Evolutionary conservation across 2,888 invertebrate genomes (phyloP).

Genomic region (Meganola albula): DNA sequence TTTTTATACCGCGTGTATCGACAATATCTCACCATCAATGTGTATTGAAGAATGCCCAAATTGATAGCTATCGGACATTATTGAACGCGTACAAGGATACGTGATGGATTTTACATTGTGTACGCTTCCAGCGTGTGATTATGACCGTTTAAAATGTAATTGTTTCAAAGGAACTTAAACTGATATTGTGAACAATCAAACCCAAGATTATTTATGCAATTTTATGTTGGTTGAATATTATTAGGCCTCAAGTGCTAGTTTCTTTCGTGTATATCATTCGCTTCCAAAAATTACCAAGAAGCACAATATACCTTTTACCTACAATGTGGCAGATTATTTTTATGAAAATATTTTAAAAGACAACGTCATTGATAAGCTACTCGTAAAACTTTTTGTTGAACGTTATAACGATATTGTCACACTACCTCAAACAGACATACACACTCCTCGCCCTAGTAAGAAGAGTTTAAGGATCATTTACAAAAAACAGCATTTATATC

Average conservation of each 20-base stretch:
- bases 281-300: no score
- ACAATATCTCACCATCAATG: slow-evolving; percentile 52
- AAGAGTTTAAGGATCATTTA: slow-evolving; percentile 35
- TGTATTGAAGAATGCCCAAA: slow-evolving; percentile 36
- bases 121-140: slow-evolving; percentile 24
- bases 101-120: slow-evolving; percentile 32
- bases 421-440: no score
- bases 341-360: no score
- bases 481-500: slow-evolving; percentile 62
- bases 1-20: slow-evolving; percentile 36
- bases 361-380: no score
- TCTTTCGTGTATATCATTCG: no score
- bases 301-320: no score
- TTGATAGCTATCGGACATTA: slow-evolving; percentile 36
- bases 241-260: no score
- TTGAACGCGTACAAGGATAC: slow-evolving; percentile 33
- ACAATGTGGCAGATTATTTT: no score
- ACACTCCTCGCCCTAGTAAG: slow-evolving; percentile 43
- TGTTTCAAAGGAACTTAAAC: no score
- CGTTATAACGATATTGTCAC: no score
- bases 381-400: no score
- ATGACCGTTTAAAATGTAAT: slow-evolving; percentile 21
- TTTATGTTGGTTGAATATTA: no score
- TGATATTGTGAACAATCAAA: slow-evolving; percentile 21
- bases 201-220: background rate